Evolutionary conservation across 2,113 vertebrate genomes (phyloP).

Genomic region (human): GRCh38 chr7:77122501-77123000

Average conservation of each 20-base stretch:
- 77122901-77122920: not conserved
- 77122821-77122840: not conserved
- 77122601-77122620: constrained; percentile 73
- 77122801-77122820: not conserved
- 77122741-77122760: constrained; percentile 39
- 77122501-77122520: not conserved
- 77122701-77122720: constrained; percentile 25
- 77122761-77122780: constrained; percentile 14
- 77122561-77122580: constrained; percentile 60
- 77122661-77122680: not conserved
- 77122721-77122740: constrained; percentile 54
- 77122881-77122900: not conserved
- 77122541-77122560: fast-evolving
- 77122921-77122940: not conserved
- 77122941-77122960: not conserved
- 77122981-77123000: not conserved
- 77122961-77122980: not conserved
- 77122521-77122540: constrained; percentile 38
- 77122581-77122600: fast-evolving
- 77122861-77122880: not conserved
- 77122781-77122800: not conserved
- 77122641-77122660: constrained; percentile 16
- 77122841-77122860: not conserved
- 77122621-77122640: constrained; percentile 69
- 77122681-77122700: not conserved